phyloP scores from a whole-genome alignment of 2,113 vertebrate genomes.

The Holacanthus passer region DNA sequence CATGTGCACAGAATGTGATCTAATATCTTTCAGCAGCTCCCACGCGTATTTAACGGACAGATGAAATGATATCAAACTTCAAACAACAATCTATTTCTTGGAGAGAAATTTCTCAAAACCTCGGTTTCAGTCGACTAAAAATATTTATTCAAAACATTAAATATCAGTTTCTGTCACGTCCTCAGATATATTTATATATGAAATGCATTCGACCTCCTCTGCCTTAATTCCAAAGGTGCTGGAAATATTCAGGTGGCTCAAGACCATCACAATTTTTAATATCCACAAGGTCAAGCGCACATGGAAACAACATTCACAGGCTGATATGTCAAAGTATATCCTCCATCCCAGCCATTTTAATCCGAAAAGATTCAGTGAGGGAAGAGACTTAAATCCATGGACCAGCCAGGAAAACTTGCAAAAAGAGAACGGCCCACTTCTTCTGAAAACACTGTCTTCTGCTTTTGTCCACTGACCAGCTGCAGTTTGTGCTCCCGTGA shows the following conservation, averaged over 20 bases:
- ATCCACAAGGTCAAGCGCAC: neutral
- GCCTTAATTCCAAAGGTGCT: neutral
- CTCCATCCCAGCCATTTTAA: neutral
- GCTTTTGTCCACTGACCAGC: neutral
- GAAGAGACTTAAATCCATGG: conserved; percentile 12
- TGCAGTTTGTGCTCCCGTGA: neutral
- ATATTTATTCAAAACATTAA: no score
- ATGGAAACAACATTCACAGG: neutral
- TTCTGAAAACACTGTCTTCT: neutral
- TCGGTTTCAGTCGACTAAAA: no score
- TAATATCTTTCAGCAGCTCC: no score
- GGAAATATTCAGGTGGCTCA: neutral
- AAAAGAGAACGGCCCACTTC: neutral
- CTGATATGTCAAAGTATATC: neutral
- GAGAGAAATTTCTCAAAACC: no score
- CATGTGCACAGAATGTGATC: neutral
- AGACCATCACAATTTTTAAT: conserved; percentile 5
- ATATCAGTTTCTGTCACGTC: no score
- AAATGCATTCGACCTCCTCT: no score
- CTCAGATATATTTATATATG: no score
- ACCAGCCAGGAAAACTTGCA: conserved; percentile 14
- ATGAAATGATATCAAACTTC: no score
- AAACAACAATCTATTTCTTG: neutral
- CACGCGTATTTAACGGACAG: no score
- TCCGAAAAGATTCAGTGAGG: neutral